A percentile compares a stretch with the other conserved stretches of the same genome.
These are phyloP conservation scores for Eulemur coronatus DNA, from an alignment of 2,797 vertebrate species.

Conservation along the genomic window DNA sequence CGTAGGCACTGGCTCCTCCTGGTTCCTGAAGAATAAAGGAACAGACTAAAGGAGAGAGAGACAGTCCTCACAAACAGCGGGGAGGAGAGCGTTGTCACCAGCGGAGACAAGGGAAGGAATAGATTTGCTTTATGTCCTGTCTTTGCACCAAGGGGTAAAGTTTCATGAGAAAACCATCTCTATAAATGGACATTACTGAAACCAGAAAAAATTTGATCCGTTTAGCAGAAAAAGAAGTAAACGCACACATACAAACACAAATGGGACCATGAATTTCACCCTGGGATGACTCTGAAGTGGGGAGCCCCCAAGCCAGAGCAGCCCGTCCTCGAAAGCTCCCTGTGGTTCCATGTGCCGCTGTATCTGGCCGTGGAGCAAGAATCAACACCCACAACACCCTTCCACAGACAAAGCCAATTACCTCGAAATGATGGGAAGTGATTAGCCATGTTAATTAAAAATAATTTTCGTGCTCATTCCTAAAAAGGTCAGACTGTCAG, in stretches of 20 bases:
- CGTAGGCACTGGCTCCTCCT: accelerated
- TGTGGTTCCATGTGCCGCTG: conserved; percentile 7
- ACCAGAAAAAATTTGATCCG: background rate
- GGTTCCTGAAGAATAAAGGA: background rate
- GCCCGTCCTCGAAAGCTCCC: background rate
- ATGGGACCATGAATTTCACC: conserved; percentile 9
- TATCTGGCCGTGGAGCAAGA: background rate
- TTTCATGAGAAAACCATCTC: background rate
- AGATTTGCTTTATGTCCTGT: background rate
- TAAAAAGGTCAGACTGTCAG: conserved; percentile 83
- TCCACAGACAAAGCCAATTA: conserved; percentile 79
- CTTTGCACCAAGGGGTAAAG: background rate
- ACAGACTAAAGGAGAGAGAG: background rate
- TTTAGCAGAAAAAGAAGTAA: background rate
- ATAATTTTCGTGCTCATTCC: conserved; percentile 81
- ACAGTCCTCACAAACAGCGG: background rate
- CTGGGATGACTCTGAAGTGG: background rate
- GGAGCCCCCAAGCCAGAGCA: conserved; percentile 4
- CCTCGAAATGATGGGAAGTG: conserved; percentile 81
- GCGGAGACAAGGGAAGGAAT: background rate
- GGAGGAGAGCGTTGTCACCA: background rate
- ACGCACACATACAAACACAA: background rate
- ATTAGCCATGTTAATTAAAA: conserved; percentile 86
- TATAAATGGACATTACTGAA: background rate
- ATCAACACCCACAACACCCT: background rate